A percentile compares a stretch with the other conserved stretches of the same genome.
phyloP scores from a whole-genome alignment of 2,797 vertebrate genomes.

The Siniperca undulata region DNA sequence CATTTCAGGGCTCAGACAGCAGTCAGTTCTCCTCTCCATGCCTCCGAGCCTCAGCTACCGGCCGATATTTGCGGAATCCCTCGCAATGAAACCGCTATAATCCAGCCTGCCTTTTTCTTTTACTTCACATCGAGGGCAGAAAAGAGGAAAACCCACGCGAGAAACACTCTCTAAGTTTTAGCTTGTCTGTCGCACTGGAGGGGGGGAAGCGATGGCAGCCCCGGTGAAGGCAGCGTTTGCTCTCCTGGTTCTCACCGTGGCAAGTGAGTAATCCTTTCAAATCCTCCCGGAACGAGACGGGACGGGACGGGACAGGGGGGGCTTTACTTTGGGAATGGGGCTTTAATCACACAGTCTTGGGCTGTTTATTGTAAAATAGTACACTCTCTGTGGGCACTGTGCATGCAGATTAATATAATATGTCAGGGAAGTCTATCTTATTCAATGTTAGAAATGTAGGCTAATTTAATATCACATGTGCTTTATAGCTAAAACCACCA shows the following conservation, averaged over 20 bases:
- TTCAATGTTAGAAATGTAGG: background rate
- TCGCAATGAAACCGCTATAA: slow-evolving; percentile 57
- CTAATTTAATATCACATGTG: background rate
- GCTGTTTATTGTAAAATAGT: background rate
- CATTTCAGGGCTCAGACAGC: slow-evolving; percentile 44
- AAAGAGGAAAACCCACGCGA: slow-evolving; percentile 1
- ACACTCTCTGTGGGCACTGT: background rate
- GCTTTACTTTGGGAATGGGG: slow-evolving; percentile 17
- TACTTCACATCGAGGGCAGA: slow-evolving; percentile 33
- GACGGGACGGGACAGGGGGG: background rate
- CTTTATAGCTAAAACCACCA: background rate
- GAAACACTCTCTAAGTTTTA: slow-evolving; percentile 63
- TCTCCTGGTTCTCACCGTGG: slow-evolving; percentile 79
- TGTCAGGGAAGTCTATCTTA: background rate
- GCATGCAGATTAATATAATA: background rate
- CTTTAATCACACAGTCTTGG: slow-evolving; percentile 1
- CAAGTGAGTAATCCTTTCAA: slow-evolving; percentile 77
- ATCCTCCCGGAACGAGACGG: slow-evolving; percentile 9
- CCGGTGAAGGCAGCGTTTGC: slow-evolving; percentile 76
- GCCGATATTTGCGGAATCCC: slow-evolving; percentile 8
- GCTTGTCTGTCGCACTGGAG: slow-evolving; percentile 68
- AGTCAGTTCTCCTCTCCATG: slow-evolving; percentile 44
- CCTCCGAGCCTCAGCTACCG: slow-evolving; percentile 33
- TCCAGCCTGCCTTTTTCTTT: background rate
- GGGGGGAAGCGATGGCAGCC: slow-evolving; percentile 76